A percentile compares a stretch with the other conserved stretches of the same genome.
These are phyloP conservation scores for Pseudococcus jackbeardsleyi DNA, from an alignment of 2,888 invertebrate species.

Conservation along the genomic window DNA sequence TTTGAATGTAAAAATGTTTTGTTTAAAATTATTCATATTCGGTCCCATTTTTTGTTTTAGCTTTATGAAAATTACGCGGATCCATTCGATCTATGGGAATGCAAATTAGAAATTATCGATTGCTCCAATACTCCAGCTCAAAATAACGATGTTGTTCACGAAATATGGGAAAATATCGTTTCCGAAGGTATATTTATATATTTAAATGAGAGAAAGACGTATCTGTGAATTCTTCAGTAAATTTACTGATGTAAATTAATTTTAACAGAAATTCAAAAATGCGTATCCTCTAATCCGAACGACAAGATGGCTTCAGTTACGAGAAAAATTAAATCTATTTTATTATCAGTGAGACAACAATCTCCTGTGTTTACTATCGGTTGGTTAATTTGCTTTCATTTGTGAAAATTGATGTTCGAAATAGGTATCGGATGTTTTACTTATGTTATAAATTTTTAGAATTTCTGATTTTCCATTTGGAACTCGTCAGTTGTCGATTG, in stretches of 20 bases:
- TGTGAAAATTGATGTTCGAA: neutral
- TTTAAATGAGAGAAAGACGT: neutral
- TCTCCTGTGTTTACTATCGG: slow-evolving; percentile 59
- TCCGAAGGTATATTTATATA: slow-evolving; percentile 70
- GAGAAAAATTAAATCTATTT: slow-evolving; percentile 58
- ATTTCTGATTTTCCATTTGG: slow-evolving; percentile 84
- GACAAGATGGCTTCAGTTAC: slow-evolving; percentile 51
- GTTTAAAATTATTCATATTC: slow-evolving; percentile 56
- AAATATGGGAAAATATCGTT: slow-evolving; percentile 91
- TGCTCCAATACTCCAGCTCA: slow-evolving; percentile 94
- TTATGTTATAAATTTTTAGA: slow-evolving; percentile 71
- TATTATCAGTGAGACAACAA: slow-evolving; percentile 47
- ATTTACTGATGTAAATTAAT: neutral
- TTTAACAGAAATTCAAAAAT: slow-evolving; percentile 58
- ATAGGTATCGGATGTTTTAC: neutral
- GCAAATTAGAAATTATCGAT: slow-evolving; percentile 93
- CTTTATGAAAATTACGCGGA: slow-evolving; percentile 94
- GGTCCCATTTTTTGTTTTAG: slow-evolving; percentile 70
- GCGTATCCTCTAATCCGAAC: slow-evolving; percentile 58
- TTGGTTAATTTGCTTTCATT: slow-evolving; percentile 18
- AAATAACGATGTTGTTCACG: slow-evolving; percentile 80
- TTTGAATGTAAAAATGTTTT: neutral
- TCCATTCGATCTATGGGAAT: slow-evolving; percentile 90
- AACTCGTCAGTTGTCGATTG: slow-evolving; percentile 82
- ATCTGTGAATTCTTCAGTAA: neutral